These are phyloP conservation scores for Drosophila histrio DNA, from an alignment of 2,888 invertebrate species.

Conservation along the genomic window DNA sequence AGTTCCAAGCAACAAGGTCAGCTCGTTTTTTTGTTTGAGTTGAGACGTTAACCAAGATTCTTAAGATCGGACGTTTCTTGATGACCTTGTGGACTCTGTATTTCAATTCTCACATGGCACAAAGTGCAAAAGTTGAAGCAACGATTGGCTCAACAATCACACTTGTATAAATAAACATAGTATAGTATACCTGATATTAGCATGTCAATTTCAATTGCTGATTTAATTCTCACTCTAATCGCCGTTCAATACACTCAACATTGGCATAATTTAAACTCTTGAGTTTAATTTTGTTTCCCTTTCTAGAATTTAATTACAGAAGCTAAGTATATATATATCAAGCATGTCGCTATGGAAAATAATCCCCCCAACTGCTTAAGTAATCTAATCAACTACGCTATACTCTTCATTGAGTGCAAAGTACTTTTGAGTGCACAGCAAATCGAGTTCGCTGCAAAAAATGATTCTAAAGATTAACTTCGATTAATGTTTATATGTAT, in stretches of 20 bases:
- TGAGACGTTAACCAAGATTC: constrained; percentile 50
- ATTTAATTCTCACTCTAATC: neutral
- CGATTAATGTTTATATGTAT: constrained; percentile 8
- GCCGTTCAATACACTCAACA: neutral
- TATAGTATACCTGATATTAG: constrained; percentile 2
- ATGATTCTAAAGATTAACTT: constrained; percentile 13
- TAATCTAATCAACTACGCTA: constrained; percentile 64
- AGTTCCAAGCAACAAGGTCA: constrained; percentile 56
- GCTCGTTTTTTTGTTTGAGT: constrained; percentile 12
- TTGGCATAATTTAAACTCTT: constrained; percentile 7
- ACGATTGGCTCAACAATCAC: constrained; percentile 6
- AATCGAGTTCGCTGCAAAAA: constrained; percentile 31
- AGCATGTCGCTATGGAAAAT: constrained; percentile 10
- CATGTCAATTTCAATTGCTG: neutral
- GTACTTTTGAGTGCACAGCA: constrained; percentile 38
- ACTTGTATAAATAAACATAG: constrained; percentile 1
- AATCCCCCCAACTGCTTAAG: constrained; percentile 36
- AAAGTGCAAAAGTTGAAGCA: constrained; percentile 33
- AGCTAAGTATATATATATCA: constrained; percentile 6
- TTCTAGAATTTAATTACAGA: constrained; percentile 22
- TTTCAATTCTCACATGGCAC: constrained; percentile 1
- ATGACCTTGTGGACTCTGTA: constrained; percentile 35
- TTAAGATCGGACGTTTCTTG: constrained; percentile 53
- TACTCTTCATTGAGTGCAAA: constrained; percentile 51
- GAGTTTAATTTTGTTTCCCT: neutral